Base-by-base conservation (phyloP, 1,140 invertebrate genomes). In the Bursaphelenchus mucronatus region DNA sequence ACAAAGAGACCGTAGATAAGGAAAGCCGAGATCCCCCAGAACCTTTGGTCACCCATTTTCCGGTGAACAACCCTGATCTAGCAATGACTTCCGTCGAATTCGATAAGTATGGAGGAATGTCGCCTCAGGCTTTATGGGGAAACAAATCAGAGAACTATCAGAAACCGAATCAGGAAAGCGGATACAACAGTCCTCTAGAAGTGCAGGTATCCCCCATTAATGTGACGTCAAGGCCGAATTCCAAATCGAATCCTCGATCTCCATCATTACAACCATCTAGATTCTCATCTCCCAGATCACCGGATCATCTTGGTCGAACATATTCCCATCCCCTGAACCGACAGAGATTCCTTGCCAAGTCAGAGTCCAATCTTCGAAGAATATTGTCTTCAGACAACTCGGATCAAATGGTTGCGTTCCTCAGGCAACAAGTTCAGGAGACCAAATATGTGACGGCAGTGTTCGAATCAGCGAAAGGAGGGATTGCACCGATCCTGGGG, bases 391-490 rank as follows among this genome's bases (percentile, higher is more conserved):
- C 15, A 19, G 11, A 30, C 17, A 52, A 17, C 39, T 44, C 41
- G 13, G 21, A 13, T 15, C 45, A 39, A 13, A 39, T 44, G 40
- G 13, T 58, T n/a, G 43, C 56, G 13, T 4, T 10, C 19, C 61
- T 64, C 5, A 30, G 30, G 5, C 1, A 30, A 30, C 30, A 61
- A 52, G 59, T 69, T 9, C 52, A 67, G 19, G 71, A 73, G 49
- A 71, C 66, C 13, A 74, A 76, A 49, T 75, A 75, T 62, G 72
- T 75, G 46, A 75, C 73, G 9, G 67, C 75, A 9, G 71, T 78
- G 19, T 75, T 75, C 50, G 75, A 75, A 58, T 58, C 75, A 46
- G 45, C 56, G 43, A 67, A 57, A 13, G 74, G 67, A 40, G 73
- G 73, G 21, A 58, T 75, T 19, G 66, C 56, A 15, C 69, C 69